Percentiles rank a stretch among this genome's conserved stretches.
Evolutionary conservation across 2,888 invertebrate species (phyloP).

Genomic region (Mesoligia furuncula): DNA sequence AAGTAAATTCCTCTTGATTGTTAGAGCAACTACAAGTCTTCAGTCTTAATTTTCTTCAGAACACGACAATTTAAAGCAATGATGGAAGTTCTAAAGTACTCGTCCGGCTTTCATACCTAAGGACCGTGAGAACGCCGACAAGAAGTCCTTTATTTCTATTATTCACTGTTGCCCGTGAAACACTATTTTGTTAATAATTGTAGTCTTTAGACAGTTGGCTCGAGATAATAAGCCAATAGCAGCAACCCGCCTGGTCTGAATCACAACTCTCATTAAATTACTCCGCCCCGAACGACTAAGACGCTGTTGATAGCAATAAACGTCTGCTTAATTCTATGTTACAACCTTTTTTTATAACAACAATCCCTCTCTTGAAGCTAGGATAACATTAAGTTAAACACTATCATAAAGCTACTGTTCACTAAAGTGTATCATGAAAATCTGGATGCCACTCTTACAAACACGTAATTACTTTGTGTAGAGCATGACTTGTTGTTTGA

Average conservation of each 20-base stretch:
- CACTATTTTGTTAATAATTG: constrained; percentile 44
- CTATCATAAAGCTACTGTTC: neutral
- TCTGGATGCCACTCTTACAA: neutral
- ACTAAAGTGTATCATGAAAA: neutral
- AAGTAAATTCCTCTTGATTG: neutral
- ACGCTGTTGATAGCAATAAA: constrained; percentile 20
- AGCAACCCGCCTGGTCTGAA: constrained; percentile 27
- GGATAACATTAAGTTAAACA: neutral
- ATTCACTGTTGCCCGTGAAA: neutral
- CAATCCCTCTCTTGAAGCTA: neutral
- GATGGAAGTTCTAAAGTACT: constrained; percentile 2
- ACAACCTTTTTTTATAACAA: neutral
- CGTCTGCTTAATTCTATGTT: constrained; percentile 5
- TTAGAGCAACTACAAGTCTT: neutral
- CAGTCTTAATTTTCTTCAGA: constrained; percentile 2
- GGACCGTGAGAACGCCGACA: constrained; percentile 43
- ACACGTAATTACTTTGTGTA: neutral
- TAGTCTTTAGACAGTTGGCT: constrained; percentile 20
- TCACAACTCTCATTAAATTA: constrained; percentile 34
- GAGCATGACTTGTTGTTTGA: neutral
- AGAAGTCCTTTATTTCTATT: constrained; percentile 17
- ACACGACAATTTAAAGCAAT: constrained; percentile 1
- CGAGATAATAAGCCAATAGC: constrained; percentile 39
- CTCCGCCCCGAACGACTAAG: neutral
- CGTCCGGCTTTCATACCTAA: neutral